phyloP scores from a whole-genome alignment of 2,888 invertebrate species.

The Vanessa cardui region DNA sequence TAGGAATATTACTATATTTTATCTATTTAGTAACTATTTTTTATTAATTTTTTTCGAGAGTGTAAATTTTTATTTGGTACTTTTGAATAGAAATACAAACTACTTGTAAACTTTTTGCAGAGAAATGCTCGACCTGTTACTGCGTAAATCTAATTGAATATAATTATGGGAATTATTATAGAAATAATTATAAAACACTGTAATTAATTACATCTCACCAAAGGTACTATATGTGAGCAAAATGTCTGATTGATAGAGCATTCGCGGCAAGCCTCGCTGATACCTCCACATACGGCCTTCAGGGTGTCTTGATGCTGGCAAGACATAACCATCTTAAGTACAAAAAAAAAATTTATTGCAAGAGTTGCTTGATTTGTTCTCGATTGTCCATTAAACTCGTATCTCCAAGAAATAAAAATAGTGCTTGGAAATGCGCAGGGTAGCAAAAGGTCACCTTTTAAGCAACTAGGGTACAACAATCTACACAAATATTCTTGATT shows the following conservation, averaged over 20 bases:
- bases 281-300: slow-evolving; percentile 66
- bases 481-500: too few species aligned
- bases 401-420: too few species aligned
- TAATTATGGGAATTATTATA: not conserved
- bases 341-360: not conserved
- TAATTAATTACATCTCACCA: slow-evolving; percentile 48
- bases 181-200: not conserved
- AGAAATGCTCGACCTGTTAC: too few species aligned
- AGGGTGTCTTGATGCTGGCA: slow-evolving; percentile 66
- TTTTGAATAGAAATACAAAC: too few species aligned
- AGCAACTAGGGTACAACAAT: too few species aligned
- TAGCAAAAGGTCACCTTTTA: too few species aligned
- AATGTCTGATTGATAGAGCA: slow-evolving; percentile 61
- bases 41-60: too few species aligned
- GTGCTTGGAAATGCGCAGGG: too few species aligned
- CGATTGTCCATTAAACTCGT: too few species aligned
- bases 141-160: too few species aligned
- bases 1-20: slow-evolving; percentile 3
- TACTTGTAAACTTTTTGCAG: too few species aligned
- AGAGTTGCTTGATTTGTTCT: not conserved
- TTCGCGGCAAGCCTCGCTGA: slow-evolving; percentile 59
- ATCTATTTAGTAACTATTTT: not conserved
- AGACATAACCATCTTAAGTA: not conserved
- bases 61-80: too few species aligned
- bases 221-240: slow-evolving; percentile 66